Conservation (phyloP, 2,113 vertebrate genomes). For the Gallinago paraguaiae region DNA sequence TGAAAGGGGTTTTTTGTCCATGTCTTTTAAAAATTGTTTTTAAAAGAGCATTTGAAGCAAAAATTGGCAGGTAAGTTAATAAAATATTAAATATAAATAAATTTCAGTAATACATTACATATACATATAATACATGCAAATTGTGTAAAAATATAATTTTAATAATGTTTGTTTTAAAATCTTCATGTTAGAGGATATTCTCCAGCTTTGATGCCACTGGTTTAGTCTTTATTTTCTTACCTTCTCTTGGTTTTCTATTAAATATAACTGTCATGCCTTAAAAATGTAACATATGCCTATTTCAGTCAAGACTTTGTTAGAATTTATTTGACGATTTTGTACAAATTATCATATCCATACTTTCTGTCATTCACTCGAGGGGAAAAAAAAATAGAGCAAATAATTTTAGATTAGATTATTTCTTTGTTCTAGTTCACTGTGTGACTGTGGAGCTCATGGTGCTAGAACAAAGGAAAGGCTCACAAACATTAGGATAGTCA, state of each 20-base stretch:
- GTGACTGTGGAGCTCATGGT: not conserved
- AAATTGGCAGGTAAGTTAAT: not conserved
- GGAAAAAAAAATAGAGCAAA: not conserved
- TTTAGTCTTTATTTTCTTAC: not conserved
- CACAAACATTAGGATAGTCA: not conserved
- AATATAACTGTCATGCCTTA: not conserved
- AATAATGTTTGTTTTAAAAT: not conserved
- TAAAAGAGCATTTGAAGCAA: not conserved
- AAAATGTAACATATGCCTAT: not conserved
- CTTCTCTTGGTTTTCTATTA: not conserved
- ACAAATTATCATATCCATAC: not conserved
- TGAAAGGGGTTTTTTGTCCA: fast-evolving
- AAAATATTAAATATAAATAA: not conserved
- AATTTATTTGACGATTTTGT: not conserved
- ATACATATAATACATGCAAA: not conserved
- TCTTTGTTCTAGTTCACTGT: not conserved
- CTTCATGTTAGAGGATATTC: not conserved
- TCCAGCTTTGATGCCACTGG: not conserved
- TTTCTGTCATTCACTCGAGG: not conserved
- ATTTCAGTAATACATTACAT: not conserved
- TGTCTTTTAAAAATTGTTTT: not conserved
- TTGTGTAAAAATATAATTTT: not conserved
- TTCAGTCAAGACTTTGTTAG: not conserved
- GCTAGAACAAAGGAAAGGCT: not conserved
- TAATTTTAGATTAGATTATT: not conserved